Percentiles rank a stretch among this genome's conserved stretches.
Conservation (phyloP, 2,888 invertebrate species). For the Crioceris asparagi region DNA sequence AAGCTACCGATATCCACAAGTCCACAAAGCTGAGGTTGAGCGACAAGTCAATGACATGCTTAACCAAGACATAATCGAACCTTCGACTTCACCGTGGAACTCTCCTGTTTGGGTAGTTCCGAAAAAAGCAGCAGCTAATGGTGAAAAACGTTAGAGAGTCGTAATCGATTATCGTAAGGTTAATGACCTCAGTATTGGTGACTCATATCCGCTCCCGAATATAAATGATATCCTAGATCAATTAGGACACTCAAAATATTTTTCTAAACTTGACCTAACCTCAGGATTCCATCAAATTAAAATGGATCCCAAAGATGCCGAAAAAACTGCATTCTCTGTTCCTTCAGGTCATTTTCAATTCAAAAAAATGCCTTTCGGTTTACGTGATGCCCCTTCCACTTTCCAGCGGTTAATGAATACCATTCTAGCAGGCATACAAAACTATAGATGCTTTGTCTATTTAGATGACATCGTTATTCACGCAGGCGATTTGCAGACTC, state of each 20-base stretch:
- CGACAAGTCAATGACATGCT: background rate
- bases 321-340: constrained; percentile 3
- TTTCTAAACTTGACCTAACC: constrained; percentile 19
- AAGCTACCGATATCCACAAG: constrained; percentile 4
- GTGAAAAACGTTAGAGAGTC: background rate
- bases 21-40: background rate
- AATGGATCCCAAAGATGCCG: constrained; percentile 6
- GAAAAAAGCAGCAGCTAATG: background rate
- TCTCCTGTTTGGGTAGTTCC: background rate
- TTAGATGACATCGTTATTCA: constrained; percentile 4
- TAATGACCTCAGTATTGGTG: background rate
- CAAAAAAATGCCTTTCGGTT: background rate
- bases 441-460: constrained; percentile 3
- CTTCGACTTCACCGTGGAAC: background rate
- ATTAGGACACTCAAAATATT: constrained; percentile 20
- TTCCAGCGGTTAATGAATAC: background rate
- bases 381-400: background rate
- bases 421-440: constrained; percentile 3
- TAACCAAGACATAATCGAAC: constrained; percentile 1
- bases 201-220: background rate
- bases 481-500: background rate
- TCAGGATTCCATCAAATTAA: constrained; percentile 24
- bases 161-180: constrained; percentile 3
- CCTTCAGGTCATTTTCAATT: background rate
- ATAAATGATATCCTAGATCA: constrained; percentile 23